Conservation (phyloP, 2,113 vertebrate species). For the Misgurnus mizolepis region DNA sequence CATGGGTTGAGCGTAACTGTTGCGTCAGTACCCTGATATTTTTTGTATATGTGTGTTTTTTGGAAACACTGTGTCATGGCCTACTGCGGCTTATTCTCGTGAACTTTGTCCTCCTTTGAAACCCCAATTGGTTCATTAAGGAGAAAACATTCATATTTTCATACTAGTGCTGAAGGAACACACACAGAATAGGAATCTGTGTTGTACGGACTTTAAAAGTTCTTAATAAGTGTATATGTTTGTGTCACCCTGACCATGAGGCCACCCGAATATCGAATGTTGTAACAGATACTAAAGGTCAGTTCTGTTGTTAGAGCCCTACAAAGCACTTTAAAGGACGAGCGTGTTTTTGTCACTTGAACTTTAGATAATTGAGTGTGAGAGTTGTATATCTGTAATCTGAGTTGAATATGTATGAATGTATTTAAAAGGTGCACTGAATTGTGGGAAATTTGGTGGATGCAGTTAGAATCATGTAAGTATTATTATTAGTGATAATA, state of each 20-base stretch:
- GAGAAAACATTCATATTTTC: constrained; percentile 39
- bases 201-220: neutral
- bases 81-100: constrained; percentile 27
- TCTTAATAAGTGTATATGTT: neutral
- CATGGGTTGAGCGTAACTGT: constrained; percentile 23
- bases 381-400: constrained; percentile 32
- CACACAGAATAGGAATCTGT: neutral
- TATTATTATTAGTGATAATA: constrained; percentile 49
- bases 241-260: neutral
- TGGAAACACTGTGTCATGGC: constrained; percentile 42
- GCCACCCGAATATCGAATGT: constrained; percentile 8
- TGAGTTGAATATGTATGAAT: constrained; percentile 59
- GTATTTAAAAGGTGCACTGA: constrained; percentile 55
- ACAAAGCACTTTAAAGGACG: constrained; percentile 72
- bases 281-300: constrained; percentile 50
- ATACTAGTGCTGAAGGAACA: neutral
- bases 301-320: constrained; percentile 55
- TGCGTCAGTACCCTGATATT: constrained; percentile 35
- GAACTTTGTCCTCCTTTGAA: constrained; percentile 48
- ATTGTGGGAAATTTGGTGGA: neutral
- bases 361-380: constrained; percentile 49
- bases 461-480: constrained; percentile 41
- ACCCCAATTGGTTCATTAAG: constrained; percentile 30
- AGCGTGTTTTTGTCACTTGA: constrained; percentile 58
- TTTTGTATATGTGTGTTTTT: constrained; percentile 37